These are phyloP conservation scores for Habropoda laboriosa DNA, from an alignment of 1,140 invertebrate genomes.

Conservation along the genomic window DNA sequence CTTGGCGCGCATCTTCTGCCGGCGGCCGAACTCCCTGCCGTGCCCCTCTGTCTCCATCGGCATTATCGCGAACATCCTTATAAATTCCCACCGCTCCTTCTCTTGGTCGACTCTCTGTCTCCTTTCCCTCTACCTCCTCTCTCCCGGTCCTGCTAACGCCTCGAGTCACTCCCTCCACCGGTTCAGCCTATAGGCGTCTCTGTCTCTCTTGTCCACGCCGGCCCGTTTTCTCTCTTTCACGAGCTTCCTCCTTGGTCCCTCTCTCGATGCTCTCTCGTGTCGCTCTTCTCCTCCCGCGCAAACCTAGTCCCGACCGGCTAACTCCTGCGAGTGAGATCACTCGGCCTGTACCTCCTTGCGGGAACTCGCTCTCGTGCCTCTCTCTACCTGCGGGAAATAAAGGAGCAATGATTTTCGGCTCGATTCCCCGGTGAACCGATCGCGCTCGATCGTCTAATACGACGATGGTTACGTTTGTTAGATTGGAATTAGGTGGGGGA, in stretches of 20 bases:
- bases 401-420: slow-evolving; percentile 58
- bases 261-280: slow-evolving; percentile 37
- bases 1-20: slow-evolving; percentile 95
- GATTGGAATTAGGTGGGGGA: no score
- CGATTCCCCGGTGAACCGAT: slow-evolving; percentile 15
- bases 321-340: slow-evolving; percentile 67
- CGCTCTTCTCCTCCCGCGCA: slow-evolving; percentile 66
- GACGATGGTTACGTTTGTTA: no score
- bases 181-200: slow-evolving; percentile 38
- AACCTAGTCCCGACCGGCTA: slow-evolving; percentile 62
- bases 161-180: slow-evolving; percentile 66
- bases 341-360: slow-evolving; percentile 54
- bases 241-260: slow-evolving; percentile 32
- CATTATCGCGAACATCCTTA: slow-evolving; percentile 88
- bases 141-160: slow-evolving; percentile 57
- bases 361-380: slow-evolving; percentile 34
- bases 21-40: slow-evolving; percentile 90
- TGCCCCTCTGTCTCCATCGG: slow-evolving; percentile 94
- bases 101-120: slow-evolving; percentile 73
- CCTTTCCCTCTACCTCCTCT: slow-evolving; percentile 52
- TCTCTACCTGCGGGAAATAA: slow-evolving; percentile 59
- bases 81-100: slow-evolving; percentile 81
- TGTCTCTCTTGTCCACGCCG: slow-evolving; percentile 49
- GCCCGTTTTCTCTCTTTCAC: slow-evolving; percentile 54
- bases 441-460: no score